Conservation (phyloP, 2,888 invertebrate genomes). For the Celastrina argiolus region DNA sequence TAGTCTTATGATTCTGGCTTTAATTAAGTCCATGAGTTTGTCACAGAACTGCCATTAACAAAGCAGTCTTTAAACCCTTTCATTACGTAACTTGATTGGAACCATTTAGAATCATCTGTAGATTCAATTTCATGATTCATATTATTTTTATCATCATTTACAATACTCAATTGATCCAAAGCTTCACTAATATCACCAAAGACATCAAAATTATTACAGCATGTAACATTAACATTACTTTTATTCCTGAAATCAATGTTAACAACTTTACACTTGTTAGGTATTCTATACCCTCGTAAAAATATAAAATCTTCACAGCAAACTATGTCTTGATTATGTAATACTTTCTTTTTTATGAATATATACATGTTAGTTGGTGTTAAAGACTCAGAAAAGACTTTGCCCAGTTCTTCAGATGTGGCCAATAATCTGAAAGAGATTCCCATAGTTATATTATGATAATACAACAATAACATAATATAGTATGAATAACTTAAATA, state of each 20-base stretch:
- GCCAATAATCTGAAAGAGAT: slow-evolving; percentile 61
- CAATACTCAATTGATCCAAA: slow-evolving; percentile 38
- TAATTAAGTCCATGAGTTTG: slow-evolving; percentile 61
- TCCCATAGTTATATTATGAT: neutral
- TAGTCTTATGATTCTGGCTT: neutral
- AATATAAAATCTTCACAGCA: slow-evolving; percentile 56
- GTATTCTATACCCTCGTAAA: slow-evolving; percentile 57
- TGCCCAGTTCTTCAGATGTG: slow-evolving; percentile 62
- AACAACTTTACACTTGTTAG: slow-evolving; percentile 55
- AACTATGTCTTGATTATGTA: slow-evolving; percentile 41
- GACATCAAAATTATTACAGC: slow-evolving; percentile 61
- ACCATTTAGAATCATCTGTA: slow-evolving; percentile 62
- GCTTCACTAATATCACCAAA: slow-evolving; percentile 56
- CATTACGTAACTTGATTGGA: slow-evolving; percentile 72
- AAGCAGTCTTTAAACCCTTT: slow-evolving; percentile 79
- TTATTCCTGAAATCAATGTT: slow-evolving; percentile 55
- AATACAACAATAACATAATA: too few species aligned
- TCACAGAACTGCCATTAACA: slow-evolving; percentile 74
- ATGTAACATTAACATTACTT: slow-evolving; percentile 46
- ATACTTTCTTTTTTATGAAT: slow-evolving; percentile 60
- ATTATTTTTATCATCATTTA: slow-evolving; percentile 39
- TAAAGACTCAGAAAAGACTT: slow-evolving; percentile 58
- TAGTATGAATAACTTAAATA: too few species aligned
- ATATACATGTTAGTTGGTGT: slow-evolving; percentile 71
- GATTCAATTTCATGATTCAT: slow-evolving; percentile 58